A percentile compares a stretch with the other conserved stretches of the same genome.
These are phyloP conservation scores for Eubucco bourcierii DNA, from an alignment of 2,113 vertebrate genomes.

Conservation along the genomic window DNA sequence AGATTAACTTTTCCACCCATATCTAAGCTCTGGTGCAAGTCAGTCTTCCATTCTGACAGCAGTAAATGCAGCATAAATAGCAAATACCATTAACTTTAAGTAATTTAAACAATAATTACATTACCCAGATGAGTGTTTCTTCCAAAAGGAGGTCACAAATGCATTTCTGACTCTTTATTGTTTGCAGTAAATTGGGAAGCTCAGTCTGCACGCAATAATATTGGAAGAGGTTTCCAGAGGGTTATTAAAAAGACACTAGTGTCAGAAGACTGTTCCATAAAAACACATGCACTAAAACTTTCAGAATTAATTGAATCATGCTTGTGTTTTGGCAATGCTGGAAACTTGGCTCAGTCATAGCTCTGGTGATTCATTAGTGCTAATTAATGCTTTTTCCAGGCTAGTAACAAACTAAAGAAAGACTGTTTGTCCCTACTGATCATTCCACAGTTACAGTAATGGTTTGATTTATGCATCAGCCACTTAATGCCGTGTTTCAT, in stretches of 20 bases:
- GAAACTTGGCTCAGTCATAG: conserved; percentile 51
- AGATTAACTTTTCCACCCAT: background rate
- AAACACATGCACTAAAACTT: conserved; percentile 63
- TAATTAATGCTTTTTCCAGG: conserved; percentile 75
- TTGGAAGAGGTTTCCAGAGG: conserved; percentile 41
- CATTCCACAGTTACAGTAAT: conserved; percentile 67
- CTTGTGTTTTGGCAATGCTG: conserved; percentile 63
- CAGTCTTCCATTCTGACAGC: conserved; percentile 12
- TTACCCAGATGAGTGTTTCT: conserved; percentile 49
- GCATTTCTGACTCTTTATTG: conserved; percentile 40
- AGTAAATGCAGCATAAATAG: conserved; percentile 51
- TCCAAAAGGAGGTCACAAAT: conserved; percentile 39
- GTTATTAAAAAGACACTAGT: conserved; percentile 44
- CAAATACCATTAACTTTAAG: conserved; percentile 35
- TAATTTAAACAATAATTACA: conserved; percentile 60
- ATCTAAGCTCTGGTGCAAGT: background rate
- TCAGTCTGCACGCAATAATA: conserved; percentile 41
- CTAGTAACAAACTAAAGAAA: conserved; percentile 66
- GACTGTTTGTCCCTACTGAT: conserved; percentile 69
- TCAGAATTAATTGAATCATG: conserved; percentile 74
- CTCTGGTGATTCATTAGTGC: conserved; percentile 76
- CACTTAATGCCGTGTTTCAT: conserved; percentile 45
- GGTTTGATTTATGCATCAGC: conserved; percentile 62
- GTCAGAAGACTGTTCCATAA: conserved; percentile 63
- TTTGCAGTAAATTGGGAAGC: conserved; percentile 45